Evolutionary conservation across 2,113 vertebrate genomes (phyloP).

Genomic region (Mystacornis crossleyi): DNA sequence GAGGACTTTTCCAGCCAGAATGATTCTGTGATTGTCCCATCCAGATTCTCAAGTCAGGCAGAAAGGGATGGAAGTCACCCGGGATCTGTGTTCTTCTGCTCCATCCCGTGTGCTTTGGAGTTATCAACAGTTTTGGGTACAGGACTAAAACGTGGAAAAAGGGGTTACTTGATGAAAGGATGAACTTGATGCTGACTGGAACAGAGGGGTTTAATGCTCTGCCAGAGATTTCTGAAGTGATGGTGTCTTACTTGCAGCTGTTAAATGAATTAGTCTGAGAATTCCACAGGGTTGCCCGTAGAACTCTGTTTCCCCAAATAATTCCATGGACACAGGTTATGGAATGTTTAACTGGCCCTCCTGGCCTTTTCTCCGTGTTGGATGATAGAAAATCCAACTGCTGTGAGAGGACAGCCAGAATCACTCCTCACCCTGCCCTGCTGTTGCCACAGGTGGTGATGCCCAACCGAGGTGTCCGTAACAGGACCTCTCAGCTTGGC

Average conservation of each 20-base stretch:
- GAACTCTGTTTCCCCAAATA: background rate
- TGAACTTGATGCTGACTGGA: background rate
- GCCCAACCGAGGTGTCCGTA: accelerated
- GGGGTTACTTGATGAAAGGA: background rate
- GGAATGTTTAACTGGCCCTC: background rate
- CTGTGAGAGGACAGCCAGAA: background rate
- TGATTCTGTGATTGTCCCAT: background rate
- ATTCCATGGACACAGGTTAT: background rate
- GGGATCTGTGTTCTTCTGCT: accelerated
- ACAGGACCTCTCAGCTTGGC: background rate
- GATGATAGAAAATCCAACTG: background rate
- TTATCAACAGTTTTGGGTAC: background rate
- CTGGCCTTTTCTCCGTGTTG: accelerated
- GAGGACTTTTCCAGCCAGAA: background rate
- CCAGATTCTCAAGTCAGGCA: background rate
- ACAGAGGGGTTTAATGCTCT: background rate
- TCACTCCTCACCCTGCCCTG: background rate
- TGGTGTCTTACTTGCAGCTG: background rate
- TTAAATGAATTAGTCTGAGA: background rate
- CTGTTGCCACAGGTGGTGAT: background rate
- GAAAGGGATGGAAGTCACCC: accelerated
- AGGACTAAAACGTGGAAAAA: background rate
- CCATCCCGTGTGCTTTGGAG: background rate
- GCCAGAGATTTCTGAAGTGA: background rate
- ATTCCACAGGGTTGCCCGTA: background rate